Conservation (phyloP, 2,888 invertebrate species). For the Monoplex corrugatus region DNA sequence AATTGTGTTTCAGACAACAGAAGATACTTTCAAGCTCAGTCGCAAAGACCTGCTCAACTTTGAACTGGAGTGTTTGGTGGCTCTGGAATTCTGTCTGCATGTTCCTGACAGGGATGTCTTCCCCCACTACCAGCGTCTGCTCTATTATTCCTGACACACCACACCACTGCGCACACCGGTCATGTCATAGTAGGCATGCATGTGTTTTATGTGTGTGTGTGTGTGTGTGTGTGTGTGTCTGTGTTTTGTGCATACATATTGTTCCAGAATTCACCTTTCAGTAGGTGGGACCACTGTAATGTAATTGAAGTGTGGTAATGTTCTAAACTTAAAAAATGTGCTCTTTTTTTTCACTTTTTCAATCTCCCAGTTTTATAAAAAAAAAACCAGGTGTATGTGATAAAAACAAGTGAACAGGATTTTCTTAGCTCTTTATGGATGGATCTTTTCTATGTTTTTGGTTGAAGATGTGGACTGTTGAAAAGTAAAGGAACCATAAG, state of each 20-base stretch:
- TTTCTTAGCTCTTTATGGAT: too few species aligned
- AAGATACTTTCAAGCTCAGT: slow-evolving; percentile 93
- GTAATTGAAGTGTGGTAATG: too few species aligned
- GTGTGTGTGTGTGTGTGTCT: background rate
- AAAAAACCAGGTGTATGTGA: too few species aligned
- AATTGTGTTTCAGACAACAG: slow-evolving; percentile 89
- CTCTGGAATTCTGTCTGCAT: slow-evolving; percentile 96
- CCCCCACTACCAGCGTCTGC: slow-evolving; percentile 96
- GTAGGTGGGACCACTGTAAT: background rate
- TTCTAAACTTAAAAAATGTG: too few species aligned
- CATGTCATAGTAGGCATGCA: background rate
- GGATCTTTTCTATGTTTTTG: too few species aligned
- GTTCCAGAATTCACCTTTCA: background rate
- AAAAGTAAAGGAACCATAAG: too few species aligned
- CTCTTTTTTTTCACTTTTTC: too few species aligned
- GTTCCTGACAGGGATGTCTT: slow-evolving; percentile 94
- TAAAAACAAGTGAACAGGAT: too few species aligned
- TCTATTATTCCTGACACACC: slow-evolving; percentile 91
- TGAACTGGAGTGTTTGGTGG: slow-evolving; percentile 96
- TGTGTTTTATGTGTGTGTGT: too few species aligned
- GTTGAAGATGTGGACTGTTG: too few species aligned
- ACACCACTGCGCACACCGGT: background rate
- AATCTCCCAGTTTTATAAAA: too few species aligned
- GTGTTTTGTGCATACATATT: background rate
- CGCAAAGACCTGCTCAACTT: slow-evolving; percentile 94